Conservation (phyloP, 2,888 invertebrate species). For the Urechis unicinctus region DNA sequence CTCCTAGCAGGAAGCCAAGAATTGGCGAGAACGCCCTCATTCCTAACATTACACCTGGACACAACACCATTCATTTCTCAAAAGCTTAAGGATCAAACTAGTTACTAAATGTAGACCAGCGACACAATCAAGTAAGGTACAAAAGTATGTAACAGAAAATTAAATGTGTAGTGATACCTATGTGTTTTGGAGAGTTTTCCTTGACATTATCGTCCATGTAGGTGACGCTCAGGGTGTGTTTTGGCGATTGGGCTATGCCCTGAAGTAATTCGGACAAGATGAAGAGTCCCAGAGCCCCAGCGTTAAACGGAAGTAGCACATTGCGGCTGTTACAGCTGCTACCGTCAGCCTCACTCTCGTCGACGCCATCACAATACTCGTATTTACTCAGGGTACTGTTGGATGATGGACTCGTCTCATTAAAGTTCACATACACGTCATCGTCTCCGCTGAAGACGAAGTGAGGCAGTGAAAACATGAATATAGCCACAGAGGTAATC, state of each 20-base stretch:
- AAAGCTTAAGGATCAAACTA: background rate
- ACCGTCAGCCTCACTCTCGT: background rate
- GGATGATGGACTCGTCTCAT: background rate
- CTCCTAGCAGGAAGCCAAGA: conserved; percentile 18
- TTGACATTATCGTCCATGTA: conserved; percentile 20
- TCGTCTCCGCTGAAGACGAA: conserved; percentile 14
- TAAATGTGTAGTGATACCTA: conserved; percentile 5
- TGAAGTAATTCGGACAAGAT: conserved; percentile 15
- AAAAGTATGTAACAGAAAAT: too few species aligned
- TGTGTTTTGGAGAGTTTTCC: conserved; percentile 13
- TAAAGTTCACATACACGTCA: too few species aligned
- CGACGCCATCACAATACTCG: background rate
- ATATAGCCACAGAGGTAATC: conserved; percentile 10
- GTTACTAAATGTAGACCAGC: background rate
- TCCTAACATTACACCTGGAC: conserved; percentile 11
- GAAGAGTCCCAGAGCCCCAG: conserved; percentile 16
- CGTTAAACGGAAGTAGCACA: conserved; percentile 13
- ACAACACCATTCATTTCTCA: background rate
- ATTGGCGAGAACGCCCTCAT: conserved; percentile 15
- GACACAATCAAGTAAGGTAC: too few species aligned
- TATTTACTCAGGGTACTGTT: background rate
- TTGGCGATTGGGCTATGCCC: conserved; percentile 16
- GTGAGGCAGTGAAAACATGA: conserved; percentile 17
- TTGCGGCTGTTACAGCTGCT: background rate
- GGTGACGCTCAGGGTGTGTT: conserved; percentile 15